Evolutionary conservation across 2,797 vertebrate genomes (phyloP), one percentile per base, ranked within the genome.

Genomic region (Sebastes taczanowskii): DNA sequence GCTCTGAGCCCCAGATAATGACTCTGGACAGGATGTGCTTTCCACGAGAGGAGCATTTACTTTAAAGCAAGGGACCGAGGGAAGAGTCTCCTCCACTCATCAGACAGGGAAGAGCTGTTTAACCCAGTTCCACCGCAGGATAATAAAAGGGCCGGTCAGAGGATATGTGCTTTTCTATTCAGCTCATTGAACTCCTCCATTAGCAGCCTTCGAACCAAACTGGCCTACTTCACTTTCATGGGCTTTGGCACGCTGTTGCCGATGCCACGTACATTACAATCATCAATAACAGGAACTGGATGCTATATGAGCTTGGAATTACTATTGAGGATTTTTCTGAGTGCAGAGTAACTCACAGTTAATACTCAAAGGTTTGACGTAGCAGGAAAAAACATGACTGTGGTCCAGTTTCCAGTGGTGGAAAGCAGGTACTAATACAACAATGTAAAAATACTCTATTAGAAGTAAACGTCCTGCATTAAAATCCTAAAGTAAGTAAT

Each of bases 1-100:
- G 18, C 84, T 84, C 72, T 83, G 85, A 91, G 91, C 72, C 82
- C 84, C 84, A 86, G 78, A 92, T 92, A 91, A 91, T 88, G 89
- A 94, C 86, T 91, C 78, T 84, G 88, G 80, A 90, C 77, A 80
- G 82, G 72, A 82, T 86, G 89, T 86, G 86, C 80, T 90, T 83
- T 91, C 81, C 78, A 78, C 64, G 8, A 79, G 82, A 78, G 74
- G 73, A 79, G 74, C 69, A 42, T 89, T 90, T 91, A 82, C 69
- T 89, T 88, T 71, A 61, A 71, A 86, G 49, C 84, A 74, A 75
- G 71, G 59, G 63, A 16, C 30, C 3, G 64, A 42, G 29, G 29
- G 52, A 63, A 67, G 38, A 75, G 82, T 65, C 88, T 73, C 55
- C 58, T 73, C 58, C 72, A 62, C 65, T 77, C 67, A 67, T 78